Percentiles rank a stretch among this genome's conserved stretches.
These are phyloP conservation scores for Apteryx mantelli DNA, from an alignment of 2,113 vertebrate genomes.

Conservation along the genomic window DNA sequence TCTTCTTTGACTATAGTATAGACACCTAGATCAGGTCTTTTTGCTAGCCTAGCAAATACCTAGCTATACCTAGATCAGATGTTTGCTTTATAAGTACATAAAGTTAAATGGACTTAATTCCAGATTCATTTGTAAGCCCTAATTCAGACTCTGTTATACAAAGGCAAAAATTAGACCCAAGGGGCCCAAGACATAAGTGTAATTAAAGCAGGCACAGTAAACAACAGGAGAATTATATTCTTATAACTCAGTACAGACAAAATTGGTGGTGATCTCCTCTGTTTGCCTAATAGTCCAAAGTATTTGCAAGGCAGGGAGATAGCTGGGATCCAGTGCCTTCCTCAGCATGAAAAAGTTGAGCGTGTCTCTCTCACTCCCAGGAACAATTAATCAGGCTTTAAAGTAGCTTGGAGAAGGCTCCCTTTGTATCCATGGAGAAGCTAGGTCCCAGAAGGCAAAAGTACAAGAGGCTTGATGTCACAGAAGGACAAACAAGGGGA, in stretches of 20 bases:
- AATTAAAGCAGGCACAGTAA: not conserved
- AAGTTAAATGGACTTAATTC: not conserved
- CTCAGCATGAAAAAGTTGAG: not conserved
- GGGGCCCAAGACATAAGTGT: not conserved
- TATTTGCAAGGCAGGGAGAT: not conserved
- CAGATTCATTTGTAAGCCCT: not conserved
- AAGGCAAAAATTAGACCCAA: not conserved
- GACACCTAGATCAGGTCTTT: not conserved
- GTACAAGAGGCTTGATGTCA: not conserved
- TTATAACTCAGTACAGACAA: not conserved
- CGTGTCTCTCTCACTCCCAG: not conserved
- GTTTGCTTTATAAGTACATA: not conserved
- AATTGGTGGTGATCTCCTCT: not conserved
- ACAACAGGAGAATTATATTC: not conserved
- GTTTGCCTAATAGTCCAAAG: not conserved
- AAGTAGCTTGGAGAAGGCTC: not conserved
- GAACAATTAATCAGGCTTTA: not conserved
- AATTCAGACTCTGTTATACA: not conserved
- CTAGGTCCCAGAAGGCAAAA: not conserved
- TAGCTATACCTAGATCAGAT: too few relatives aligned
- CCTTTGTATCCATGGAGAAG: not conserved
- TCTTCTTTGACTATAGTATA: not conserved
- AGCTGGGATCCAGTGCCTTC: not conserved
- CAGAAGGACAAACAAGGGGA: not conserved
- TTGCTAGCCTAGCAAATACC: too few relatives aligned